Evolutionary conservation across 2,113 vertebrate species (phyloP).

Genomic region (Mus musculus): DNA sequence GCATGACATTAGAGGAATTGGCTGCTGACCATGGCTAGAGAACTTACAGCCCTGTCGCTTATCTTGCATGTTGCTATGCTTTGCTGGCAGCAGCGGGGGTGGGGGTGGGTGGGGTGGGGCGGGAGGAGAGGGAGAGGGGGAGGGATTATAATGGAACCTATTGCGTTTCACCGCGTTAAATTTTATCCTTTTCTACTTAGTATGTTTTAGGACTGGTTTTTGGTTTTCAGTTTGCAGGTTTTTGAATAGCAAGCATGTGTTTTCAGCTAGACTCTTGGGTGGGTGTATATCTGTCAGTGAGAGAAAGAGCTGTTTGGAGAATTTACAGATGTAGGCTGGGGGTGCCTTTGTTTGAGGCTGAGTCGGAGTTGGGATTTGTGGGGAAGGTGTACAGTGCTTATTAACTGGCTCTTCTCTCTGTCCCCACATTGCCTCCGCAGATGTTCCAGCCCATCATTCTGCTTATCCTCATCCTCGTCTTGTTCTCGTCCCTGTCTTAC

Average conservation of each 20-base stretch:
- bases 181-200: neutral
- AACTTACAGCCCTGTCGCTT: neutral
- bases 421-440: constrained; percentile 91
- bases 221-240: constrained; percentile 43
- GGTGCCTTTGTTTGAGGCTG: neutral
- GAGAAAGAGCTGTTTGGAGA: constrained; percentile 19
- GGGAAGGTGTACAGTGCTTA: constrained; percentile 65
- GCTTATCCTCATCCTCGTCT: constrained; percentile 99
- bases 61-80: constrained; percentile 75
- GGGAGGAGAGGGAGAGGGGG: neutral
- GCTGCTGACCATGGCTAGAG: constrained; percentile 10
- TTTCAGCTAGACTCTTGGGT: neutral
- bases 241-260: constrained; percentile 56
- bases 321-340: neutral
- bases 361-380: constrained; percentile 5
- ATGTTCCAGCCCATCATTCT: constrained; percentile 99
- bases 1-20: constrained; percentile 55
- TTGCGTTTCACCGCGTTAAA: constrained; percentile 34
- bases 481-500: constrained; percentile 99
- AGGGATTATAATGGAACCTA: constrained; percentile 9
- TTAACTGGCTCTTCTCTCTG: constrained; percentile 87
- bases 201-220: neutral
- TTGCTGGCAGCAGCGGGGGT: neutral
- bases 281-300: neutral
- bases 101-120: too few species aligned